Evolutionary conservation across 2,113 vertebrate genomes (phyloP).

Genomic region (Girardinichthys multiradiatus): DNA sequence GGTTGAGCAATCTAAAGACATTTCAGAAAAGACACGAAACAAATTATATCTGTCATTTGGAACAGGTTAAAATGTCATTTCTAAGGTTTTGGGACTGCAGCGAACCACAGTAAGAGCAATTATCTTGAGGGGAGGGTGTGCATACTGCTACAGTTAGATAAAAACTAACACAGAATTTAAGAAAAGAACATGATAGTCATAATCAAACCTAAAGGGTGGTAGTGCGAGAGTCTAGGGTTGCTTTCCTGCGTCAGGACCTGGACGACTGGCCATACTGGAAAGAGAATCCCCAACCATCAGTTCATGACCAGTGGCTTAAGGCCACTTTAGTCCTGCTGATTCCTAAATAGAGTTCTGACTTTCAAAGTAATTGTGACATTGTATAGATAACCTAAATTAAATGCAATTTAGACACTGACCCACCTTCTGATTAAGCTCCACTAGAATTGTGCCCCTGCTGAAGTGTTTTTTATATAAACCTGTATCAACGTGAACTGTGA

Average conservation of each 20-base stretch:
- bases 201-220: not conserved
- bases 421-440: not conserved
- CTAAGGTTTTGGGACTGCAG: not conserved
- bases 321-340: too few relatives aligned
- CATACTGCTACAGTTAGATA: not conserved
- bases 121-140: not conserved
- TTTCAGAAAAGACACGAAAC: not conserved
- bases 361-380: not conserved
- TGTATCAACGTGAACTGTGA: not conserved
- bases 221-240: not conserved
- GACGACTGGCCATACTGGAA: not conserved
- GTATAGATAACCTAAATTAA: not conserved
- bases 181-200: not conserved
- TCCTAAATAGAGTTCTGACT: too few relatives aligned
- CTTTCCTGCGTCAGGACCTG: not conserved
- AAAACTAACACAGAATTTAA: not conserved
- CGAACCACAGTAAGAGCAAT: not conserved
- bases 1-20: too few relatives aligned
- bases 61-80: not conserved
- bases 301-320: too few relatives aligned
- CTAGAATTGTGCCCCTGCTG: not conserved
- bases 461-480: not conserved
- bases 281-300: not conserved
- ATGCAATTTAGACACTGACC: slow-evolving; percentile 10
- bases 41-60: not conserved